These are phyloP conservation scores for Motacilla alba DNA, from an alignment of 2,113 vertebrate species.

Conservation along the genomic window DNA sequence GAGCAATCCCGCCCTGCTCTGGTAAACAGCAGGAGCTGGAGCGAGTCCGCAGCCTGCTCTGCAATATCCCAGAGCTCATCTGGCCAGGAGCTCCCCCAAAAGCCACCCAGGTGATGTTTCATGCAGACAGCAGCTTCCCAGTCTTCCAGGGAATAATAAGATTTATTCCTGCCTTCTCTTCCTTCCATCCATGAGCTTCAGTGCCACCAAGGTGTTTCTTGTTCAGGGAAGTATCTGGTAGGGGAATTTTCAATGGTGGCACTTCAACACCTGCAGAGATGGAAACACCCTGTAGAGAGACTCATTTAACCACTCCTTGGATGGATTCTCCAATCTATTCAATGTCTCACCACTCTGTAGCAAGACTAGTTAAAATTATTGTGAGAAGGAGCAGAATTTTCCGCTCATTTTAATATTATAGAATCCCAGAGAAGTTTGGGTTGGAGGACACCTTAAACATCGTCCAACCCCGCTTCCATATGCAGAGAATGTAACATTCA, in stretches of 20 bases:
- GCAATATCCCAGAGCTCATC: fast-evolving
- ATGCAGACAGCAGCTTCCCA: background rate
- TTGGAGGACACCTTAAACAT: background rate
- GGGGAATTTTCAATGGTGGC: background rate
- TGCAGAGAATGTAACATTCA: background rate
- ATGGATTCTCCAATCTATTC: fast-evolving
- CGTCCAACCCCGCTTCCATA: background rate
- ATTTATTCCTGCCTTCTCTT: background rate
- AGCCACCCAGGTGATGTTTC: background rate
- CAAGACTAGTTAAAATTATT: background rate
- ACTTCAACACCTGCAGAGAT: background rate
- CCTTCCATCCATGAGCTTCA: fast-evolving
- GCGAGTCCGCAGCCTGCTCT: background rate
- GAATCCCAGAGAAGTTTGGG: background rate
- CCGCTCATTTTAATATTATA: background rate
- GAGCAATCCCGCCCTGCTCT: background rate
- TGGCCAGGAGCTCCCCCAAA: background rate
- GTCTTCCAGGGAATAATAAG: background rate
- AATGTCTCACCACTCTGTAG: background rate
- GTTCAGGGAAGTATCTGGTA: background rate
- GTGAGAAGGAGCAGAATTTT: background rate
- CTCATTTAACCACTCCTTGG: background rate
- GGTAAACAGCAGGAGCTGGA: background rate
- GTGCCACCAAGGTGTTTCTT: fast-evolving
- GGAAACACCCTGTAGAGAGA: background rate